A percentile compares a stretch with the other conserved stretches of the same genome.
Evolutionary conservation across 2,888 invertebrate species (phyloP).

Genomic region (Trichogramma dendrolimi): DNA sequence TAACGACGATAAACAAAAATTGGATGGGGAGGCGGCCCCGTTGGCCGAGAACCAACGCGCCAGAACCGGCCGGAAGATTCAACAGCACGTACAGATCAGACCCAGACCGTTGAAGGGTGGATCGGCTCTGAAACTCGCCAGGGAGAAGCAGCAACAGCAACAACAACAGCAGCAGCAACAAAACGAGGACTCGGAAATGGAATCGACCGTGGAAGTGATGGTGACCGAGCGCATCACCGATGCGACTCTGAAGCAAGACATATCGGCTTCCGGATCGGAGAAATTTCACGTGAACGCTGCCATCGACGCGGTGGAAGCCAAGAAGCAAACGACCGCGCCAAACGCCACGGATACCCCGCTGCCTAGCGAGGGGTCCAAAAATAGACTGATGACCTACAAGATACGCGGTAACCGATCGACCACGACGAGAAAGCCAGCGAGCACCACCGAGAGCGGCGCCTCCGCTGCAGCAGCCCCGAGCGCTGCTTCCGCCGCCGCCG

Average conservation of each 20-base stretch:
- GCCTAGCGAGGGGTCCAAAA: background rate
- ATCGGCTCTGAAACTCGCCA: background rate
- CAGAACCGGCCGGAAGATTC: constrained; percentile 15
- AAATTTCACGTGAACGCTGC: constrained; percentile 39
- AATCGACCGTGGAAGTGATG: background rate
- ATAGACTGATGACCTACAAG: constrained; percentile 4
- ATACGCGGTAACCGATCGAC: constrained; percentile 1
- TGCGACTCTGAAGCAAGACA: constrained; percentile 8
- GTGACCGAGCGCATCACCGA: background rate
- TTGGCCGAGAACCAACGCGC: constrained; percentile 14
- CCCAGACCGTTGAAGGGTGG: constrained; percentile 6
- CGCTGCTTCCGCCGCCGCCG: constrained; percentile 25
- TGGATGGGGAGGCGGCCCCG: constrained; percentile 19
- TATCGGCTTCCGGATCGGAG: constrained; percentile 34
- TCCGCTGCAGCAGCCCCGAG: background rate
- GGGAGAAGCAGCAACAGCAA: background rate
- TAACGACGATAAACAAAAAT: constrained; percentile 1
- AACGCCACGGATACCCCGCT: background rate
- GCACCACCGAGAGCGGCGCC: background rate
- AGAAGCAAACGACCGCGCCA: background rate
- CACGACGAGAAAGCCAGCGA: background rate
- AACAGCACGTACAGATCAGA: background rate
- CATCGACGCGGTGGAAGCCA: constrained; percentile 17
- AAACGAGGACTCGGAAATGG: background rate
- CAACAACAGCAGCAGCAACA: background rate